Conservation (phyloP, 2,113 vertebrate species). For the Poeciliopsis prolifica region DNA sequence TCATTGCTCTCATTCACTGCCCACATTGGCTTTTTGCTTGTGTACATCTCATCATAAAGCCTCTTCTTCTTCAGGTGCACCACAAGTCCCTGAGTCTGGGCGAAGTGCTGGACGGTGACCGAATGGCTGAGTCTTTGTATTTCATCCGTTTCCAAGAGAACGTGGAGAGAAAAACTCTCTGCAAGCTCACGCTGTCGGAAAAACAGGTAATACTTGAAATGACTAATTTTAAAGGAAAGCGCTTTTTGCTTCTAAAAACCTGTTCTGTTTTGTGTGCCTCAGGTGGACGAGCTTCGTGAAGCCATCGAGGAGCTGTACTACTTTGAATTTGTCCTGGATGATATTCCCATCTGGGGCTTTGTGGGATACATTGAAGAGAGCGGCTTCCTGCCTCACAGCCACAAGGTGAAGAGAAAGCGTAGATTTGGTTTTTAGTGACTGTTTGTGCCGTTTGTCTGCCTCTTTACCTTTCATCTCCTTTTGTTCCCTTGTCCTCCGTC, state of each 20-base stretch:
- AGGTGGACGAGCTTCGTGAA: constrained; percentile 88
- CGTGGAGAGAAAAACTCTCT: constrained; percentile 81
- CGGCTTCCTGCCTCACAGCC: constrained; percentile 90
- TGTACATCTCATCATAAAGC: not conserved
- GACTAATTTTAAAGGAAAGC: too few species aligned
- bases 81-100: constrained; percentile 91
- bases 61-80: constrained; percentile 70
- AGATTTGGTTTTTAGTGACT: too few species aligned
- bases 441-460: not conserved
- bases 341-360: constrained; percentile 91
- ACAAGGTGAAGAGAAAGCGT: constrained; percentile 74
- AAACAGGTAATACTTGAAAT: constrained; percentile 67
- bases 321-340: constrained; percentile 93
- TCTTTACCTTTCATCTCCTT: not conserved
- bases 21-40: not conserved
- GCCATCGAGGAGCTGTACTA: constrained; percentile 93
- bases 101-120: constrained; percentile 91
- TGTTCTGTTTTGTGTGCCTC: not conserved
- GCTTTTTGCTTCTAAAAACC: not conserved
- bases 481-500: not conserved
- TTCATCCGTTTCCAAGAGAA: constrained; percentile 85
- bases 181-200: constrained; percentile 83
- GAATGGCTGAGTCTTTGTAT: constrained; percentile 92
- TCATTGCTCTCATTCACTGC: not conserved
- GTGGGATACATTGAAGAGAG: constrained; percentile 94